A percentile compares a stretch with the other conserved stretches of the same genome.
These are phyloP conservation scores for Micromesistius poutassou DNA, from an alignment of 2,797 vertebrate genomes.

Conservation along the genomic window DNA sequence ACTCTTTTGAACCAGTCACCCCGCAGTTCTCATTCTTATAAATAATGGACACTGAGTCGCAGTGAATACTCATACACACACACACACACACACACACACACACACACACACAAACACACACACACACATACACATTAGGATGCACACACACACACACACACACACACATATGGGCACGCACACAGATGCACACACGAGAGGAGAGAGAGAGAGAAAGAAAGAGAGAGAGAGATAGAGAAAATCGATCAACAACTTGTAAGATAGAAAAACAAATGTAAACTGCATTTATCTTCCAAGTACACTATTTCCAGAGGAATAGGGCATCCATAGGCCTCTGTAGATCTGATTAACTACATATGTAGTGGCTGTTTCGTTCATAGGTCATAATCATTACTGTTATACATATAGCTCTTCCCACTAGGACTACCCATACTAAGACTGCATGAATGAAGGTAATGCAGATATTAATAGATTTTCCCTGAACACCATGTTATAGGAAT, in stretches of 20 bases:
- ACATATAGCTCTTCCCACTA: no score
- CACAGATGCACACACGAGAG: not conserved
- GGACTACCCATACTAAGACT: no score
- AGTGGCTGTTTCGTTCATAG: no score
- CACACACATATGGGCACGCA: not conserved
- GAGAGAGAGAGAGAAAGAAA: not conserved
- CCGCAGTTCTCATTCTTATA: not conserved
- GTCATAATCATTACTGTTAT: no score
- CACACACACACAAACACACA: no score
- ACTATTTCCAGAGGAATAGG: no score
- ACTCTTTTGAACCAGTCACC: not conserved
- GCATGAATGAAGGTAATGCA: not conserved
- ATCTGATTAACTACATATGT: no score
- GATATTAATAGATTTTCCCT: not conserved
- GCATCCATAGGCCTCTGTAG: no score
- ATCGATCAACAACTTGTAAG: no score
- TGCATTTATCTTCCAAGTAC: no score
- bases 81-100: not conserved
- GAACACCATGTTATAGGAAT: no score
- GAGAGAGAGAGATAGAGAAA: not conserved
- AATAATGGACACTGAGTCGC: not conserved
- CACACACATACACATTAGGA: not conserved
- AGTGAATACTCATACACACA: not conserved
- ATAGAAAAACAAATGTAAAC: no score
- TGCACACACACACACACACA: not conserved